phyloP scores from a whole-genome alignment of 2,888 invertebrate genomes.

The Prosopocoilus inquinatus region DNA sequence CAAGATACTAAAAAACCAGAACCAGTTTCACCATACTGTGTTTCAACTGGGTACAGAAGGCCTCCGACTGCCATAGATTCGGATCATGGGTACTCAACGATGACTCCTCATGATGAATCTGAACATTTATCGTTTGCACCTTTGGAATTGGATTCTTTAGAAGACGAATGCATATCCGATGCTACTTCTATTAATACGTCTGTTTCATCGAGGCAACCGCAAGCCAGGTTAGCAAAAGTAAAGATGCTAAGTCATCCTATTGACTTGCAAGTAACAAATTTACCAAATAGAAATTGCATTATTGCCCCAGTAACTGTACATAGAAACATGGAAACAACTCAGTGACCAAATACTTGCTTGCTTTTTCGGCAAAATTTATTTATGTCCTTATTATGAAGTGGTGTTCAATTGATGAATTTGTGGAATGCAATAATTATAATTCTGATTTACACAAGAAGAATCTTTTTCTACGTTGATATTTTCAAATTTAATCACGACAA shows the following conservation, averaged over 20 bases:
- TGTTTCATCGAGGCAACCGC: slow-evolving; percentile 45
- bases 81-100: slow-evolving; percentile 94
- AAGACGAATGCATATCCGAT: slow-evolving; percentile 60
- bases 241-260: slow-evolving; percentile 24
- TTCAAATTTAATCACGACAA: background rate
- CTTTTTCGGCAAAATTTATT: no score
- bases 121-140: slow-evolving; percentile 77
- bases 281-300: slow-evolving; percentile 58
- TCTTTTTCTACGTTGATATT: background rate
- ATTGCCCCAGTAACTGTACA: slow-evolving; percentile 89
- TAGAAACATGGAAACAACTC: slow-evolving; percentile 80
- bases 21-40: slow-evolving; percentile 83
- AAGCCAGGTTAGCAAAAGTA: slow-evolving; percentile 23
- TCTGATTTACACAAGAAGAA: no score
- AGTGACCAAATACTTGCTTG: slow-evolving; percentile 31
- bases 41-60: slow-evolving; percentile 76
- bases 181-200: slow-evolving; percentile 57
- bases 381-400: no score
- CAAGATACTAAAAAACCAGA: slow-evolving; percentile 56
- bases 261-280: slow-evolving; percentile 37
- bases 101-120: slow-evolving; percentile 89
- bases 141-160: slow-evolving; percentile 60
- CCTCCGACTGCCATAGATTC: slow-evolving; percentile 76
- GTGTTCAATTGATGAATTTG: no score
- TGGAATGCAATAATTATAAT: no score